Percentiles rank a stretch among this genome's conserved stretches.
Conservation (phyloP, 2,888 invertebrate species). For the Aspidapion aeneum region DNA sequence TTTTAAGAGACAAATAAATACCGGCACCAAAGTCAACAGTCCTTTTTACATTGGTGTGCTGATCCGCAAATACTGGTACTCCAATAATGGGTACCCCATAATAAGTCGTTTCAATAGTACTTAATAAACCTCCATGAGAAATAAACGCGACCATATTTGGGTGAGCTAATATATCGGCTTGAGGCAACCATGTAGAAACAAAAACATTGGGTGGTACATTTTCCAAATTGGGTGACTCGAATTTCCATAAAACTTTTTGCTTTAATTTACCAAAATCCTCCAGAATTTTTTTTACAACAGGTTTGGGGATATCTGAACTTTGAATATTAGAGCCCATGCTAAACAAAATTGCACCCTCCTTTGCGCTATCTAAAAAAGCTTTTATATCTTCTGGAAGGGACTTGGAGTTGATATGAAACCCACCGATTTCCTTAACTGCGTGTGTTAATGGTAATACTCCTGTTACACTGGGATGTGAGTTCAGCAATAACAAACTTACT, state of each 20-base stretch:
- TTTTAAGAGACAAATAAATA: too few species aligned
- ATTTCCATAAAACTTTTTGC: slow-evolving; percentile 49
- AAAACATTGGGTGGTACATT: slow-evolving; percentile 43
- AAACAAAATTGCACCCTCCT: slow-evolving; percentile 44
- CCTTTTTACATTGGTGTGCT: too few species aligned
- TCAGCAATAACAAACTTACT: slow-evolving; percentile 35
- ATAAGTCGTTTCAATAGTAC: too few species aligned
- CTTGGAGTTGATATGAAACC: slow-evolving; percentile 46
- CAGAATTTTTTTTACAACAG: slow-evolving; percentile 37
- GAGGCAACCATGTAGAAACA: slow-evolving; percentile 45
- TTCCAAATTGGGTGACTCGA: slow-evolving; percentile 38
- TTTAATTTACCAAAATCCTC: slow-evolving; percentile 42
- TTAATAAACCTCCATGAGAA: too few species aligned
- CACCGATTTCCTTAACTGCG: slow-evolving; percentile 56
- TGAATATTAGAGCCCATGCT: slow-evolving; percentile 47
- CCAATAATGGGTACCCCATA: too few species aligned
- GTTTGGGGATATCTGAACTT: slow-evolving; percentile 36
- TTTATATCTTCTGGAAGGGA: slow-evolving; percentile 37
- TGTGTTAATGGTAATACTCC: slow-evolving; percentile 50
- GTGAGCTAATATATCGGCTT: slow-evolving; percentile 42
- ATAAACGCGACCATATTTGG: too few species aligned
- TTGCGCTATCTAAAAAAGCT: slow-evolving; percentile 41
- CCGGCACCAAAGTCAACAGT: too few species aligned
- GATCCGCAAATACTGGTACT: too few species aligned
- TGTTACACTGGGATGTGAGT: slow-evolving; percentile 51